Evolutionary conservation across 2,888 invertebrate genomes (phyloP).

Genomic region (Nomada ferruginata): DNA sequence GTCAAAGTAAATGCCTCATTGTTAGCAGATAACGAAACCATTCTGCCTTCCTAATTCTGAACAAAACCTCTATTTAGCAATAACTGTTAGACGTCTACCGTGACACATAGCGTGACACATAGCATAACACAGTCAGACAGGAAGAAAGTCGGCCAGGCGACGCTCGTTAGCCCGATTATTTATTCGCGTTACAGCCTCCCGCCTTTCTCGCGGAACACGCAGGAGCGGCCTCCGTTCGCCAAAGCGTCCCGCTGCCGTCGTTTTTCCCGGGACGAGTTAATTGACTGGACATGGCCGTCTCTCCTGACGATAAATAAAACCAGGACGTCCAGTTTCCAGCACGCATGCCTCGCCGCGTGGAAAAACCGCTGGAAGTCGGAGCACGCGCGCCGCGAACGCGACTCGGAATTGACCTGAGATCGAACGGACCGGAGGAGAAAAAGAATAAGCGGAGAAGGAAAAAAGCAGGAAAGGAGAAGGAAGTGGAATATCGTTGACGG

Average conservation of each 20-base stretch:
- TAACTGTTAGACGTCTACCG: not conserved
- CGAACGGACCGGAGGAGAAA: not conserved
- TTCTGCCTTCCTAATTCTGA: not conserved
- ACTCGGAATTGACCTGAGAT: constrained; percentile 11
- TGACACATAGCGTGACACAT: not conserved
- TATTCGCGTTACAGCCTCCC: constrained; percentile 49
- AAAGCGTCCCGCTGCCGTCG: not conserved
- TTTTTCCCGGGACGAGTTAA: constrained; percentile 70
- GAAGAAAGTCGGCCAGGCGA: constrained; percentile 53
- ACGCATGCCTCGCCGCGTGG: constrained; percentile 43
- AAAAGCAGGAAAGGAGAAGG: not conserved
- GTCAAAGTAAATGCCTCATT: too few relatives aligned
- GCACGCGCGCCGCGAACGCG: constrained; percentile 47
- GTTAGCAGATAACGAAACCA: too few relatives aligned
- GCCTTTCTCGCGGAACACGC: constrained; percentile 40
- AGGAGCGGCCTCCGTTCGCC: constrained; percentile 4
- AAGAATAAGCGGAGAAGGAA: not conserved
- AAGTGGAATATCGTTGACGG: constrained; percentile 27
- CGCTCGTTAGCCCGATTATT: constrained; percentile 64
- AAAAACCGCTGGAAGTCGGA: constrained; percentile 40
- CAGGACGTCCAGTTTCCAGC: constrained; percentile 47
- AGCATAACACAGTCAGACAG: not conserved
- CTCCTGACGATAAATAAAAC: constrained; percentile 58
- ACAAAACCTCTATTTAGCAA: not conserved
- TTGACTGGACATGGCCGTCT: constrained; percentile 68